Evolutionary conservation across 2,113 vertebrate species (phyloP).

Genomic region (Dicerorhinus sumatrensis): DNA sequence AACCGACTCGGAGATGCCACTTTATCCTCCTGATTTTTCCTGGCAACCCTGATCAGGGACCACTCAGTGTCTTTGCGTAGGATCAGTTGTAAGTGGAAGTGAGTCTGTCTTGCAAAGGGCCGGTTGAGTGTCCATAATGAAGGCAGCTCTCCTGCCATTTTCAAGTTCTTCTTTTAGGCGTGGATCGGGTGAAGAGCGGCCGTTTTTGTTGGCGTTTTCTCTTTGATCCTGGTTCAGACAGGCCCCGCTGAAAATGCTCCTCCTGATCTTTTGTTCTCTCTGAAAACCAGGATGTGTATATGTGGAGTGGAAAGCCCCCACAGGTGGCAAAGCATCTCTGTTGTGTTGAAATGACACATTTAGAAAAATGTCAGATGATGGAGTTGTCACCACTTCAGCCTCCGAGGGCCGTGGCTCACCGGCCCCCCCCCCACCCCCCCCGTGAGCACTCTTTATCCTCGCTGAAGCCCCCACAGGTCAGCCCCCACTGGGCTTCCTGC

Average conservation of each 20-base stretch:
- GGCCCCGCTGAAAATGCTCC: not conserved
- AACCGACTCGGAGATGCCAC: rapidly evolving
- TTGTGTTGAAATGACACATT: not conserved
- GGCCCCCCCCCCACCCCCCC: too few species aligned
- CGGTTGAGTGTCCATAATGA: not conserved
- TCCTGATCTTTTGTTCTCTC: not conserved
- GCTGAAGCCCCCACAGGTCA: rapidly evolving
- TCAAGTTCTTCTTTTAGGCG: not conserved
- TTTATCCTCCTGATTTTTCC: not conserved
- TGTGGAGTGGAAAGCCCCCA: rapidly evolving
- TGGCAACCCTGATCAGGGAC: not conserved
- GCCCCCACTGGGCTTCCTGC: rapidly evolving
- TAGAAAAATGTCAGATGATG: not conserved
- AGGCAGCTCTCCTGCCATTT: not conserved
- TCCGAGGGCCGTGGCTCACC: rapidly evolving
- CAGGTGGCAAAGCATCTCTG: not conserved
- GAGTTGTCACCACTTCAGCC: rapidly evolving
- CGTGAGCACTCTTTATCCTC: rapidly evolving
- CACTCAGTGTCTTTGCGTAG: rapidly evolving
- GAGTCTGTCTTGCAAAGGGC: not conserved
- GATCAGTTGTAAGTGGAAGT: rapidly evolving
- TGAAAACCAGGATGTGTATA: not conserved
- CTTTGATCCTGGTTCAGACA: constrained; percentile 4
- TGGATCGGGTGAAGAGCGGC: rapidly evolving
- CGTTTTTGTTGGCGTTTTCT: not conserved